Evolutionary conservation across 2,113 vertebrate species (phyloP), one percentile per base, ranked within the genome.

Genomic region (Morone saxatilis): DNA sequence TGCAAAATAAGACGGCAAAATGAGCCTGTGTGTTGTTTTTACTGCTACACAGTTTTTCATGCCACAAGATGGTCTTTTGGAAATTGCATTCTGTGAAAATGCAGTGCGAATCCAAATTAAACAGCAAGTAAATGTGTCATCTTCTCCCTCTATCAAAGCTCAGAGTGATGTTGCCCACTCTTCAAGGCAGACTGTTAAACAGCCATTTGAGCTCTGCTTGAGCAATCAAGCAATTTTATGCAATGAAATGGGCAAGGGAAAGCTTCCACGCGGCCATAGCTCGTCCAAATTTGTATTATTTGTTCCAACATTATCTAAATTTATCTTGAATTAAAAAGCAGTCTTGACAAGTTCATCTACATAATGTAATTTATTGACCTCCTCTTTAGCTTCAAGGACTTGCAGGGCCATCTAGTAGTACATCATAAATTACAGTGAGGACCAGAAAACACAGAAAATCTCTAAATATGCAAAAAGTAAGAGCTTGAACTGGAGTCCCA

Each of bases 281-380:
- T 66, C 53, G 59, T 71, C 25, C 41, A 76, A 79, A 68, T 83
- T 70, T 78, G 50, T 61, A 9, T 22, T 80, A 70, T 76, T 83
- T 83, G 36, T n/a, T 81, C 10, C 36, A 45, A 48, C 20, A 69
- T 65, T 50, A 74, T 53, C 14, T 45, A 48, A 70, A 83, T 83
- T 38, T 65, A 78, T 88, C 40, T 66, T n/a, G 40, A 79, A 81
- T 85, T 84, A 76, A 84, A 81, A 75, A 20, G 81, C 60, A 59
- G 13, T 63, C 25, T 20, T 54, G 62, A 17, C 17, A 53, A 7
- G 38, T 51, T 50, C 19, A 79, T 88, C 63, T 81, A 8, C 76
- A 86, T 79, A 77, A 85, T 86, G 61, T 67, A 72, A 73, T 86
- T 84, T 88, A 86, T 51, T 72, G 61, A 54, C 22, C 60, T 75